Base-by-base conservation (phyloP, 2,797 vertebrate species). In the Psittacula echo region DNA sequence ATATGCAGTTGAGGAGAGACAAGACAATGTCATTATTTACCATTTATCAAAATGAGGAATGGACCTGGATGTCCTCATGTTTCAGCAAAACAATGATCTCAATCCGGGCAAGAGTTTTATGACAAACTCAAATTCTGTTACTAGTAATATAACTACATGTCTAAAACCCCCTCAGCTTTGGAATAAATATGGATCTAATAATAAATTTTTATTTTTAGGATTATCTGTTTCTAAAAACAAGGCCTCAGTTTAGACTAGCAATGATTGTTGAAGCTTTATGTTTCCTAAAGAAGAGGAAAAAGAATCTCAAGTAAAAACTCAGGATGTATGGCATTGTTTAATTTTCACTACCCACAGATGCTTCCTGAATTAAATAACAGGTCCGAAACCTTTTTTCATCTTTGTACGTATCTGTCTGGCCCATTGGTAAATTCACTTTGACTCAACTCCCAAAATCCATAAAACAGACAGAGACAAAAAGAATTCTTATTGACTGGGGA, bases 331-430 rank as follows among this genome's bases (percentile, higher is more conserved):
- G 70, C 53, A 65, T 62, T 94, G 58, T 82, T 92, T 91, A 79
- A 70, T 79, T 92, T 88, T 65, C 37, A 75, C 44, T 62, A 77
- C 83, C 64, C 44, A 67, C 53, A 93, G 70, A 53, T 76, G n/a
- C 53, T 87, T 93, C 81, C 70, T 94, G 78, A 93, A 90, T 73
- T 87, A 90, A 92, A 87, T 86, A 91, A 64, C 70, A 86, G 39
- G 48, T 79, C 56, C 91, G 60, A 94, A 81, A 76, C 82, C 51
- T 93, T 73, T 93, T 82, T 95, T 94, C 29, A 64, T 79, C 47
- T 68, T 65, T 50, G 7, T 70, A 72, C 5, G 54, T 62, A 45
- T 17, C 41, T 64, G 73, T 72, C 70, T 88, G 27, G 18, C 20
- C 26, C 45, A 21, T 24, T 72, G 65, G 50, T 45, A 85, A 82